phyloP scores from a whole-genome alignment of 92 coral and sea anemone genomes.

The Montipora capitata region DNA sequence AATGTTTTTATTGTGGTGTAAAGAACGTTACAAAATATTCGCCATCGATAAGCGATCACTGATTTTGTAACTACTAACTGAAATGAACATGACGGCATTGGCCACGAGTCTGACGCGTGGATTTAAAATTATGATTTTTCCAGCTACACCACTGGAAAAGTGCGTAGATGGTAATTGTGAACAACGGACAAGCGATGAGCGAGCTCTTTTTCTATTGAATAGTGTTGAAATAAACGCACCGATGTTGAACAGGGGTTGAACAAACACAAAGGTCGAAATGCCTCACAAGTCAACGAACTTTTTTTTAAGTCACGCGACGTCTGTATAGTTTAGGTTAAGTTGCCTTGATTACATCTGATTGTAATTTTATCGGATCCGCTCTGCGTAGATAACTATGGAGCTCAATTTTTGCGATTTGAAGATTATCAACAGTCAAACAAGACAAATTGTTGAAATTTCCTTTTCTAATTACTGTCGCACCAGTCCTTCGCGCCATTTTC shows the following conservation, averaged over 20 bases:
- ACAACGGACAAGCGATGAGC: neutral
- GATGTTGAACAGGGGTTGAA: too few relatives aligned
- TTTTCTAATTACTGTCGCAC: conserved; percentile 11
- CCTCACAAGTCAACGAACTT: neutral
- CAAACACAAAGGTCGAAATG: neutral
- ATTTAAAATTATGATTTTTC: too few relatives aligned
- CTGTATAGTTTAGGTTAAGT: neutral
- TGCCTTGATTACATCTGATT: neutral
- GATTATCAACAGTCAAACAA: too few relatives aligned
- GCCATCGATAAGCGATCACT: neutral
- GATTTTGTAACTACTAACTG: too few relatives aligned
- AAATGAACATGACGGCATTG: too few relatives aligned
- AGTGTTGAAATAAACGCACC: too few relatives aligned
- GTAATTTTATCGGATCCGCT: neutral
- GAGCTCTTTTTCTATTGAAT: neutral
- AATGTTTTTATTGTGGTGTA: neutral
- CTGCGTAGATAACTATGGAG: neutral
- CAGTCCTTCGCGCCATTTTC: conserved; percentile 43
- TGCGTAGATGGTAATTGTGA: too few relatives aligned
- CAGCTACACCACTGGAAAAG: too few relatives aligned
- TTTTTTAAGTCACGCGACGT: neutral
- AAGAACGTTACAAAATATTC: neutral
- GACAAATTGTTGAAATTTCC: neutral
- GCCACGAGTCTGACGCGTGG: too few relatives aligned
- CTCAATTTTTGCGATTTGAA: neutral